Base-by-base conservation (phyloP, 2,888 invertebrate genomes). In the Brenthis ino region DNA sequence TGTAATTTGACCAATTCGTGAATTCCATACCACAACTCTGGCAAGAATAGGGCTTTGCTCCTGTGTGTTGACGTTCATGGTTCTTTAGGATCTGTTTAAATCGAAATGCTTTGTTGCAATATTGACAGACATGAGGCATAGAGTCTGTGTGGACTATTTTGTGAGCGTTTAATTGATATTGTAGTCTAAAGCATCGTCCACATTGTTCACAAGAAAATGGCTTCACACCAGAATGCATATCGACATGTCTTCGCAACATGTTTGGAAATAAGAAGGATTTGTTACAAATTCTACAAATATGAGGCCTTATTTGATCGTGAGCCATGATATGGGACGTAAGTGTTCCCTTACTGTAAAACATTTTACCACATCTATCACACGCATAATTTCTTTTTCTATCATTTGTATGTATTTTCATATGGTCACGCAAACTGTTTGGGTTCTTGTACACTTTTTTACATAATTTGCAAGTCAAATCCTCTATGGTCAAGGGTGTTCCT, bases 1-100 rank as follows among this genome's bases (percentile, higher is more conserved):
- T 96, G 77, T 96, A 96, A 85, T 96, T 96, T 0, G 96, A 96
- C 96, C 96, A 96, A 80, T 96, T 96, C 0, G 96, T 96, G 75
- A 96, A 96, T 78, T 96, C 89, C 90, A 93, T 90, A 67, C 95
- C 94, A 78, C 96, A 97, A 72, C 95, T 94, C 50, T 94, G 83
- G 77, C 96, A 97, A 0, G 95, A 94, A 80, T 96, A 96, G 0
- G 96, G 96, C 48, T 96, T 94, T 51, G 95, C 95, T 0, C 94
- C 95, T 0, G 95, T 95, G 75, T 96, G 96, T 75, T 95, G 95
- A 14, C 96, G 86, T 69, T 95, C 93, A 80, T 96, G 96, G n/a
- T 95, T 95, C 77, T 95, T 95, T 65, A 92, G 70, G 12, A 96
- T 96, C 72, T 96, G 96, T 81, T 96, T 96, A 80, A 96, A 96